Evolutionary conservation across 2,113 vertebrate species (phyloP).

Genomic region (Gopherus evgoodei): DNA sequence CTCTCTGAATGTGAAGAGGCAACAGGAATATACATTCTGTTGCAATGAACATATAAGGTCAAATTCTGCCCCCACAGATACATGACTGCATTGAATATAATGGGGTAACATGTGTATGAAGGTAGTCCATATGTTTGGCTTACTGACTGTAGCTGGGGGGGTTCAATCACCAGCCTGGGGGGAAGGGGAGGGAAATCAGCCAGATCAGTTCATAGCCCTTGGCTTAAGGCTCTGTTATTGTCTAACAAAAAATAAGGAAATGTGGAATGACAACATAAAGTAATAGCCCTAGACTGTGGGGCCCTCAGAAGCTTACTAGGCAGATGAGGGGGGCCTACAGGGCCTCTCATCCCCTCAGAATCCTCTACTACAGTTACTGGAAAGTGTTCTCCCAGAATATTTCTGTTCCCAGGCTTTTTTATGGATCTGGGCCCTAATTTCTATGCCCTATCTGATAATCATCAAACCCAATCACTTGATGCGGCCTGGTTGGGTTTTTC

Average conservation of each 20-base stretch:
- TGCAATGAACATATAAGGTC: conserved; percentile 15
- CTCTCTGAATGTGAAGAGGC: conserved; percentile 23
- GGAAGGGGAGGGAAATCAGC: background rate
- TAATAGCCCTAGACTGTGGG: background rate
- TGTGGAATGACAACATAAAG: background rate
- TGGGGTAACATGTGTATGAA: background rate
- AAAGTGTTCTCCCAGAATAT: background rate
- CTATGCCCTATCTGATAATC: background rate
- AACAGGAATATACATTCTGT: conserved; percentile 2
- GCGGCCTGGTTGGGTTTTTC: background rate
- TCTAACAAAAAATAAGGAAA: background rate
- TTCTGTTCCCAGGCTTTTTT: background rate
- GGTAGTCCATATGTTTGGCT: background rate
- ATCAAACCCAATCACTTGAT: background rate
- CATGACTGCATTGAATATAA: background rate
- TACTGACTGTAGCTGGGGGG: background rate
- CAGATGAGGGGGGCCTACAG: background rate
- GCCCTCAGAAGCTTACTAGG: background rate
- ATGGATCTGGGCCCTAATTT: background rate
- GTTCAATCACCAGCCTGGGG: background rate
- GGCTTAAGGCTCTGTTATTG: background rate
- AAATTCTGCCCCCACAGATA: background rate
- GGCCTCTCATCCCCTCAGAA: background rate
- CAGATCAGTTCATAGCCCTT: background rate
- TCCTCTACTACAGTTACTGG: background rate